Evolutionary conservation across 2,113 vertebrate genomes (phyloP), one percentile per base, ranked within the genome.

Genomic region (Cavia aperea): DNA sequence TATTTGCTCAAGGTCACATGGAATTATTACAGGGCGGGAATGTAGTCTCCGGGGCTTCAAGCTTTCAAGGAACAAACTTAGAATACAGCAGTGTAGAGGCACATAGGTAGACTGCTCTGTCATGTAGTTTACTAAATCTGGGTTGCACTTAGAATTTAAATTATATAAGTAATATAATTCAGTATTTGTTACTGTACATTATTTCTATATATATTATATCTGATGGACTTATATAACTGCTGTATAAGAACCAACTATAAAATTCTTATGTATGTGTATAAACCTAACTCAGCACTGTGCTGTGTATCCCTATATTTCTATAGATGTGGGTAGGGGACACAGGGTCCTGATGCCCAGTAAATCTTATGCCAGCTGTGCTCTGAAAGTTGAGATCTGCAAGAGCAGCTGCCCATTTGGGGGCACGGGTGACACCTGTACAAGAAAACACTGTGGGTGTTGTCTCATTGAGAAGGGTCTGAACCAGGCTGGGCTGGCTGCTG

Each of bases 391-490:
- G 62, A 29, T 62, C 49, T n/a, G 33, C 7, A 49, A 54, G n/a
- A 31, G 1, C 72, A 75, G 14, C 16, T 29, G 15, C 19, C 36
- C 12, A 3, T 24, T 62, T 24, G 0, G 16, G 78, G 13, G 4
- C 19, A 72, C 29, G 7, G 2, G 65, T 15, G 81, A 54, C 43
- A 11, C 0, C 3, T 6, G 5, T 1, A 7, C 21, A 29, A 33
- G 62, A 18, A 19, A 11, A 23, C 14, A 2, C 31, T 51, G 15
- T 24, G 31, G 13, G 0, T 26, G 4, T 4, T 0, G 0, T 2
- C 0, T 43, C 16, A 19, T 72, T 10, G 4, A 12, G 87, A 8
- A 51, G 54, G 72, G 18, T 19, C 21, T 3, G 1, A 54, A 15
- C 36, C 18, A 43, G 21, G 23, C 79, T 36, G 26, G 54, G 4